Evolutionary conservation across 2,888 invertebrate genomes (phyloP).

Genomic region (Phyllotreta cruciferae): DNA sequence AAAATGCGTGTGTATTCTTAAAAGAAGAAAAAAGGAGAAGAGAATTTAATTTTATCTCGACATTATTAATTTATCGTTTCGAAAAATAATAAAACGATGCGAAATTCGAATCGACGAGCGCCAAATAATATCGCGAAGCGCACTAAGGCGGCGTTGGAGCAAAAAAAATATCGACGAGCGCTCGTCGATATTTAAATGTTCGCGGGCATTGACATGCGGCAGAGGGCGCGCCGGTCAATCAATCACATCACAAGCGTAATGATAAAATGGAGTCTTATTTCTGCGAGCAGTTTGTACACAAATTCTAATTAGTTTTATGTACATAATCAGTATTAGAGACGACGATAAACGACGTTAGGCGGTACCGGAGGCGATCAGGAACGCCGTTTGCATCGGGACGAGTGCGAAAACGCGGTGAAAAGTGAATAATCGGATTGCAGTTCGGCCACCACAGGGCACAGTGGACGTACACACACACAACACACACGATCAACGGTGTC

Average conservation of each 20-base stretch:
- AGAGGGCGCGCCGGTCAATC: conserved; percentile 53
- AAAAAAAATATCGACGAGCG: conserved; percentile 8
- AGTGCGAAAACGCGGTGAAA: conserved; percentile 42
- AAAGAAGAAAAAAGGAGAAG: too few species aligned
- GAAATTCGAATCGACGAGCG: too few species aligned
- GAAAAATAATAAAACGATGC: too few species aligned
- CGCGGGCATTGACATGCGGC: conserved; percentile 28
- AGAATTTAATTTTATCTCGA: too few species aligned
- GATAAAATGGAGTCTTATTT: conserved; percentile 62
- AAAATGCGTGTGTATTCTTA: too few species aligned
- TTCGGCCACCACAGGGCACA: conserved; percentile 27
- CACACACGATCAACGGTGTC: conserved; percentile 55
- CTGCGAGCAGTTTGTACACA: conserved; percentile 60
- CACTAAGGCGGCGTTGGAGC: neutral
- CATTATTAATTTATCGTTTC: too few species aligned
- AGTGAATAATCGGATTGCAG: conserved; percentile 42
- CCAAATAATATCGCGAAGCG: neutral
- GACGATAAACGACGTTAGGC: conserved; percentile 47
- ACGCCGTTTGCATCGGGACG: conserved; percentile 35
- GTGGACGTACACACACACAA: conserved; percentile 17
- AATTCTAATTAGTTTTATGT: conserved; percentile 55
- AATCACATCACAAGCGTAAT: conserved; percentile 56
- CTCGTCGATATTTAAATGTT: conserved; percentile 30
- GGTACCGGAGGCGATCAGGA: conserved; percentile 46
- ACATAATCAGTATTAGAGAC: conserved; percentile 48